Percentiles rank a stretch among this genome's conserved stretches.
Conservation (phyloP, 1,140 invertebrate genomes). For the Adoxophyes honmai region DNA sequence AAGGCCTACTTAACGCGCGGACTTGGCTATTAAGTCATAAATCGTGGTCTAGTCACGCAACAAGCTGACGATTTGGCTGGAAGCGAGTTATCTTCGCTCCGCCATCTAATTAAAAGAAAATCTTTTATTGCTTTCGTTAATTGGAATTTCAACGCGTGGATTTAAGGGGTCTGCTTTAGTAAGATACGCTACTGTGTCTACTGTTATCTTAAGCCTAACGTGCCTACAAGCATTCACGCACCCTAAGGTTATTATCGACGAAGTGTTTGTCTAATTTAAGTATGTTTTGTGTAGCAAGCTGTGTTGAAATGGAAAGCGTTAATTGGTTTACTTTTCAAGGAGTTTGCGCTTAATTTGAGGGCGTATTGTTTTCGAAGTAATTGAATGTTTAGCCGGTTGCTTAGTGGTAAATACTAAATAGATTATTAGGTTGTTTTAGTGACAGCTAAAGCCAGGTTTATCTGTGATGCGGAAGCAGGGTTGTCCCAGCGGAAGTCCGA, state of each 20-base stretch:
- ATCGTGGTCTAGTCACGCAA: constrained; percentile 66
- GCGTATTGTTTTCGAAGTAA: too few species aligned
- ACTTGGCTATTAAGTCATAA: constrained; percentile 73
- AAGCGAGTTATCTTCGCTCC: constrained; percentile 57
- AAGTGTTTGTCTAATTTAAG: too few species aligned
- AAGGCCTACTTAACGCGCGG: constrained; percentile 67
- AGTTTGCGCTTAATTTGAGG: too few species aligned
- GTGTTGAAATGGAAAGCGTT: too few species aligned
- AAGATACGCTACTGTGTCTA: too few species aligned
- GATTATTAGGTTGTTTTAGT: neutral
- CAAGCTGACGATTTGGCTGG: constrained; percentile 59
- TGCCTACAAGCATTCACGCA: too few species aligned
- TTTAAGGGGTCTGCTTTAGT: neutral
- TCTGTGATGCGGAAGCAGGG: constrained; percentile 22
- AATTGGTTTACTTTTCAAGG: too few species aligned
- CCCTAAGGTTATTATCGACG: too few species aligned
- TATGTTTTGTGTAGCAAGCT: too few species aligned
- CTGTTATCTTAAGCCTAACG: too few species aligned
- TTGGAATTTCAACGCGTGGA: constrained; percentile 17
- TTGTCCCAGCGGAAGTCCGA: constrained; percentile 24
- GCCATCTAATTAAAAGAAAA: constrained; percentile 47
- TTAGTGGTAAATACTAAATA: constrained; percentile 1
- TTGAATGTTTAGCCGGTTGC: neutral
- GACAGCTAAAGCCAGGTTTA: constrained; percentile 10
- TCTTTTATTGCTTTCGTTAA: constrained; percentile 33